phyloP scores from a whole-genome alignment of 2,797 vertebrate species.

The Okamejei kenojei region DNA sequence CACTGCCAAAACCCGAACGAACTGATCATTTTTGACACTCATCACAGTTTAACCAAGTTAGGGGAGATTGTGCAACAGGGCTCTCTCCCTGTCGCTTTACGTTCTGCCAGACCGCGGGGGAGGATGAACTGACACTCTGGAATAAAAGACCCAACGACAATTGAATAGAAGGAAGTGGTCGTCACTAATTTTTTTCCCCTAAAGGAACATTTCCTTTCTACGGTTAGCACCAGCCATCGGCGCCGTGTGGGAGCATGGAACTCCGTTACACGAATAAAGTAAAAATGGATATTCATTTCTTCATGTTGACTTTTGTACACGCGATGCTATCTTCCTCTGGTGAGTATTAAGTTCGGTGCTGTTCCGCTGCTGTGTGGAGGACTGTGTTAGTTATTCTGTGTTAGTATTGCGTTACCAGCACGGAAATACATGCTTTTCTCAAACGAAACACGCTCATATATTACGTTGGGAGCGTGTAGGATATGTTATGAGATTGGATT shows the following conservation, averaged over 20 bases:
- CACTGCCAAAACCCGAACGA: no score
- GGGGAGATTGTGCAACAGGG: not conserved
- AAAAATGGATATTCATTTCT: conserved; percentile 66
- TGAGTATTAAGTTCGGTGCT: not conserved
- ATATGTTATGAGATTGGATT: not conserved
- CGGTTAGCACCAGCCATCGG: conserved; percentile 67
- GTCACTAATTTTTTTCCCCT: conserved; percentile 69
- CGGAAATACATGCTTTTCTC: not conserved
- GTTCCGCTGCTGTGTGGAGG: not conserved
- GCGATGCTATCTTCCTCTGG: not conserved
- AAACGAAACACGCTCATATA: not conserved
- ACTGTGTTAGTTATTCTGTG: not conserved
- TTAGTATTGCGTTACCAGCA: no score
- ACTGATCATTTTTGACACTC: not conserved
- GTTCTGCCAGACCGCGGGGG: no score
- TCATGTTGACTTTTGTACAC: not conserved
- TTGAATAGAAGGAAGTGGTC: conserved; percentile 88
- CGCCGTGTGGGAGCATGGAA: conserved; percentile 56
- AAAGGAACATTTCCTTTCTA: conserved; percentile 77
- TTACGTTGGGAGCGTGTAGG: not conserved
- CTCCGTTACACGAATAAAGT: conserved; percentile 52
- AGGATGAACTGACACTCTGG: conserved; percentile 57
- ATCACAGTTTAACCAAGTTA: not conserved
- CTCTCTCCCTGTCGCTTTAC: not conserved
- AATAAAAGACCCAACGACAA: conserved; percentile 65